These are phyloP conservation scores for Mycetomoellerius zeteki DNA, from an alignment of 1,140 invertebrate genomes.

Conservation along the genomic window DNA sequence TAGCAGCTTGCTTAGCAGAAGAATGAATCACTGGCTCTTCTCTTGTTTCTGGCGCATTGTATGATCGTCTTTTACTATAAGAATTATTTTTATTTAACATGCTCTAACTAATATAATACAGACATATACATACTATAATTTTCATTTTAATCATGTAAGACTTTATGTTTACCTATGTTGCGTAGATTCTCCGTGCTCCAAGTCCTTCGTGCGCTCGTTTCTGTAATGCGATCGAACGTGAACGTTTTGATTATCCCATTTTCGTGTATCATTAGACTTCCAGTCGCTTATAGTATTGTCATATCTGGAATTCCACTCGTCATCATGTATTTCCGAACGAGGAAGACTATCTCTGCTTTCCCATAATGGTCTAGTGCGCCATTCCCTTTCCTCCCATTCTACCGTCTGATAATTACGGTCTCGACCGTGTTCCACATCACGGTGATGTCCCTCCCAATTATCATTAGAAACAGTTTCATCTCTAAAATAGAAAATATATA, in stretches of 20 bases:
- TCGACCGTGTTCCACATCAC: slow-evolving; percentile 81
- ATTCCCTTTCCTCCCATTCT: slow-evolving; percentile 86
- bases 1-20: slow-evolving; percentile 81
- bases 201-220: slow-evolving; percentile 84
- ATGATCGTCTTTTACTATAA: slow-evolving; percentile 82
- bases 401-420: slow-evolving; percentile 79
- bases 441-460: slow-evolving; percentile 84
- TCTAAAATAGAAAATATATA: slow-evolving; percentile 51
- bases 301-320: slow-evolving; percentile 84
- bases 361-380: slow-evolving; percentile 82
- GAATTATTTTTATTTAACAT: slow-evolving; percentile 15
- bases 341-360: slow-evolving; percentile 84
- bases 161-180: slow-evolving; percentile 62
- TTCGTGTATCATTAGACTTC: slow-evolving; percentile 83
- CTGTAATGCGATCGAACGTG: slow-evolving; percentile 83
- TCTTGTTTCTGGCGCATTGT: slow-evolving; percentile 80
- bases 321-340: slow-evolving; percentile 83
- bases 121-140: not conserved
- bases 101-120: slow-evolving; percentile 30
- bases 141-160: not conserved
- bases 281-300: slow-evolving; percentile 83
- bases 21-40: slow-evolving; percentile 80
- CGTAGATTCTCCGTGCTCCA: slow-evolving; percentile 78
- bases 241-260: slow-evolving; percentile 84
- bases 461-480: slow-evolving; percentile 81